Evolutionary conservation across 1,140 invertebrate genomes (phyloP), one percentile per base, ranked within the genome.

Genomic region (Atta texana): DNA sequence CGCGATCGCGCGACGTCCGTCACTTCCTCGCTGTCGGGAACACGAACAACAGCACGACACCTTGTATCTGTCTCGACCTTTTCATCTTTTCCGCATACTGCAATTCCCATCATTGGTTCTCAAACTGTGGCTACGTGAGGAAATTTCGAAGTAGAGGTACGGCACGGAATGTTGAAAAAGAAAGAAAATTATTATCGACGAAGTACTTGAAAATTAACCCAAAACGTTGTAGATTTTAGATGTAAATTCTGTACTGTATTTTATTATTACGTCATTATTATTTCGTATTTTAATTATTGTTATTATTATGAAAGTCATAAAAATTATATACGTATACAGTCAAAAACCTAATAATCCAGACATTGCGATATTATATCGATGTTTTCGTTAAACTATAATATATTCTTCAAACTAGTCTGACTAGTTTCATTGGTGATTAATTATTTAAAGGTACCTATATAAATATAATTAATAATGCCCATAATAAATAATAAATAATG

Each of bases 1-100:
- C 49, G 61, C 82, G 53, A 80, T 61, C 64, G 84, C 18, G 66
- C 55, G 34, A 39, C 68, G 77, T 82, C 57, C 63, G 76, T 88
- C 81, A 44, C 57, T 78, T 74, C 28, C 82, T 85, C 55, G 76
- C 63, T 74, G 80, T 59, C 44, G 57, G 28, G 39, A 64, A 14
- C 81, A 71, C 44, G 75, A 66, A 78, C 49, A 57, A 31, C 74
- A 16, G 6, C 34, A 31, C 61, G 82, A 77, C 82, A 66, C 31
- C 61, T 66, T 57, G 71, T 78, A 85, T 78, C 63, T 55, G 74
- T 77, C 59, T 7, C 57, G 72, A 77, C 12, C 82, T 57, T 66
- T 85, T 68, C 74, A 77, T 66, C 51, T 68, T 64, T 66, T 21
- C 55, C 68, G 68, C 18, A 16, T 34, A 21, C 24, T 7, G n/a